Base-by-base conservation (phyloP, 2,113 vertebrate genomes). In the Hemichromis elongatus region DNA sequence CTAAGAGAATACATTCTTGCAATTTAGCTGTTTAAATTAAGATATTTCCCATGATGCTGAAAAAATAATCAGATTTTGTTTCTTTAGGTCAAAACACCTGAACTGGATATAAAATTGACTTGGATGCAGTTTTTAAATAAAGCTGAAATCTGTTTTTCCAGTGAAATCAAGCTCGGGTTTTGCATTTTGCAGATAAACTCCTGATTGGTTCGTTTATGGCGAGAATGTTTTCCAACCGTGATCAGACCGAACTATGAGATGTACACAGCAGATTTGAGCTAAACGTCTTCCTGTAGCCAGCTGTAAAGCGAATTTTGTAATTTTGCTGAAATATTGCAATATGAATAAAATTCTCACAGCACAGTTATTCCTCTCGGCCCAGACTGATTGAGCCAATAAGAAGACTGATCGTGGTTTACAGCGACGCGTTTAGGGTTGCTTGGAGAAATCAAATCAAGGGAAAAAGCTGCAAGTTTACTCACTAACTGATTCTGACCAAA, bases 1-100 rank as follows among this genome's bases (percentile, higher is more conserved):
- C 5, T 61, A 35, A 61, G 57, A 63, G 5, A 1, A 30, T 0
- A 3, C 0, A 21, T 1, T 2, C 33, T 35, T 37, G 33, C 18
- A 63, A 37, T 63, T 63, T 63, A 37, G 57, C 5, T 61, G 30
- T 63, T 63, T 18, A 63, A 63, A 63, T 37, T 2, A 40, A 4
- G 40, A 12, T 42, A 42, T 42, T 11, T 12, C 40, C 11, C 40
- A 12, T 5, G 40, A 42, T 45, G 42, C 42, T 13, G 42, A 13
- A 45, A 4, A 4, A 45, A 45, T 5, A 45, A 21, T 10, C 61
- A 21, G 11, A 66, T 66, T 66, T 40, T 40, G 61, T 66, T 6
- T 66, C 2, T 2, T 66, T 40, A 14, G 19, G 3, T 21, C 5
- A 0, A 42, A 40, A 24, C 2, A 68, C 35, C 12, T 1, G 8